Evolutionary conservation across 2,113 vertebrate species (phyloP).

Genomic region (Toxostoma redivivum): DNA sequence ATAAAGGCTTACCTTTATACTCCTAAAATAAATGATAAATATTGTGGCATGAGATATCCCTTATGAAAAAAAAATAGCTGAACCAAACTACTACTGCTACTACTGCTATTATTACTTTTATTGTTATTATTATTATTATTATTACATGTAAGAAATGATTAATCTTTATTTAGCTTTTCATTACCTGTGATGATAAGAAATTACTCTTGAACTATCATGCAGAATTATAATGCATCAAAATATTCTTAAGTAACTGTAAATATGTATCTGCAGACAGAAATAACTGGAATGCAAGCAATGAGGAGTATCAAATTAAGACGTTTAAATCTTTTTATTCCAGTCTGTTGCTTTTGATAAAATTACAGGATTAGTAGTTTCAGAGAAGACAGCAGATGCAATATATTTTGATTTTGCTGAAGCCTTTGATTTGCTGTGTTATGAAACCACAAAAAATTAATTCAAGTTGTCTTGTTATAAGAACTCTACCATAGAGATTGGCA

Average conservation of each 20-base stretch:
- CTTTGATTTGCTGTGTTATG: not conserved
- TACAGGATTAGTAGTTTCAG: not conserved
- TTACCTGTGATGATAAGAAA: not conserved
- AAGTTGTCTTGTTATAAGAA: not conserved
- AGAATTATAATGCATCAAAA: not conserved
- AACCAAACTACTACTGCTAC: not conserved
- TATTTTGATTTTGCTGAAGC: not conserved
- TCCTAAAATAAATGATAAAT: not conserved
- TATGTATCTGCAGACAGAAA: not conserved
- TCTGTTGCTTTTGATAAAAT: not conserved
- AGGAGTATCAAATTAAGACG: not conserved
- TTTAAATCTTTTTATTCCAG: not conserved
- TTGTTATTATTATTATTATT: not conserved
- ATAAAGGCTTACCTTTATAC: not conserved
- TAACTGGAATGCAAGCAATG: not conserved
- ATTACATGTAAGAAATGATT: not conserved
- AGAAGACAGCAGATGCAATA: not conserved
- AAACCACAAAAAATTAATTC: not conserved
- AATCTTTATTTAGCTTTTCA: not conserved
- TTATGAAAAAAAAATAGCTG: not conserved
- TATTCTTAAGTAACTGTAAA: not conserved
- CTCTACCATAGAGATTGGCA: not conserved
- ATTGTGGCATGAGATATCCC: not conserved
- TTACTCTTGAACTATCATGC: not conserved
- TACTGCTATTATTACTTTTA: not conserved